These are phyloP conservation scores for Elysia chlorotica DNA, from an alignment of 1,140 invertebrate species.

Conservation along the genomic window DNA sequence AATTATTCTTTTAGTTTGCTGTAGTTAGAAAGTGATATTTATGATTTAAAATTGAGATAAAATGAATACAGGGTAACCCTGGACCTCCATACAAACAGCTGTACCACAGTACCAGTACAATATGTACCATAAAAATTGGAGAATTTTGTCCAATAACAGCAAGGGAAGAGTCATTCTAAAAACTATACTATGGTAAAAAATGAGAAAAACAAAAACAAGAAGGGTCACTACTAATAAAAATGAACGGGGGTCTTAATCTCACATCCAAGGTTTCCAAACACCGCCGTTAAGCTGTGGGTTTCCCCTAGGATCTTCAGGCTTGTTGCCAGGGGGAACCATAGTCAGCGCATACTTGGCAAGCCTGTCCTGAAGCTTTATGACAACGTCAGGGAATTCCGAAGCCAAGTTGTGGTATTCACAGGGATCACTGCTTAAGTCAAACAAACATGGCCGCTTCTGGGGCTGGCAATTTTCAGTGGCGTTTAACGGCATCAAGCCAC, in stretches of 20 bases:
- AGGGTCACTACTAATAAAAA: too few species aligned
- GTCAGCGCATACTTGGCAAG: slow-evolving; percentile 29
- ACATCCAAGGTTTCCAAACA: slow-evolving; percentile 46
- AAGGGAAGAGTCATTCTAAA: too few species aligned
- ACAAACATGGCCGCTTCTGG: slow-evolving; percentile 74
- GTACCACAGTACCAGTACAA: too few species aligned
- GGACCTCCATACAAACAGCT: too few species aligned
- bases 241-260: background rate
- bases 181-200: too few species aligned
- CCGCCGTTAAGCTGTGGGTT: slow-evolving; percentile 39
- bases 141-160: too few species aligned
- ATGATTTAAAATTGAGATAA: too few species aligned
- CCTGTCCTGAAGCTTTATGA: slow-evolving; percentile 66
- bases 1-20: too few species aligned
- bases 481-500: slow-evolving; percentile 44
- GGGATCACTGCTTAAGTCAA: slow-evolving; percentile 79
- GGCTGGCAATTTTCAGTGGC: slow-evolving; percentile 67
- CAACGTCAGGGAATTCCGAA: slow-evolving; percentile 22
- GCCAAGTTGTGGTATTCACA: slow-evolving; percentile 84
- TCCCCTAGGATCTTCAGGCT: slow-evolving; percentile 36
- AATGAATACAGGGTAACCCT: too few species aligned
- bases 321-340: slow-evolving; percentile 43
- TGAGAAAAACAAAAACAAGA: too few species aligned
- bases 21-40: too few species aligned
- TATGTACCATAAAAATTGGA: too few species aligned